phyloP scores from a whole-genome alignment of 2,113 vertebrate genomes.

The Gymnobelideus leadbeateri region DNA sequence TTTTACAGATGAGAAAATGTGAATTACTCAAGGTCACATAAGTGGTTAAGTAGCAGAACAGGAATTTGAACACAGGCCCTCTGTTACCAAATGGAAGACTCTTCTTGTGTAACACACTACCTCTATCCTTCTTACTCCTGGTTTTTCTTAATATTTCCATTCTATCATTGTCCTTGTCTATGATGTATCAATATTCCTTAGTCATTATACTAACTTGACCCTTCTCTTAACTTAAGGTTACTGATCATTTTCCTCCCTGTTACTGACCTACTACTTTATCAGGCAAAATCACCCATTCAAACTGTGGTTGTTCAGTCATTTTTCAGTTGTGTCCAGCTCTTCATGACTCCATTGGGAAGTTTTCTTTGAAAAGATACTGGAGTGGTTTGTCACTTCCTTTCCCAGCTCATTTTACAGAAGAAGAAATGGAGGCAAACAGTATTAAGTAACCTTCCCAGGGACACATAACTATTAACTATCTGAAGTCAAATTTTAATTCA shows the following conservation, averaged over 20 bases:
- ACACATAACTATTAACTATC: no score
- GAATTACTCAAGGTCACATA: background rate
- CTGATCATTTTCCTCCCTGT: background rate
- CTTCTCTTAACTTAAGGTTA: constrained; percentile 4
- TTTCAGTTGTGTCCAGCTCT: background rate
- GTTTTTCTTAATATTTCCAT: background rate
- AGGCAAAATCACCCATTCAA: background rate
- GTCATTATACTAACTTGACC: background rate
- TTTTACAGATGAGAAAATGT: background rate
- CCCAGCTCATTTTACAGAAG: background rate
- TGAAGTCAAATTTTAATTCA: background rate
- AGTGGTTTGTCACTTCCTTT: background rate
- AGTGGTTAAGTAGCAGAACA: background rate
- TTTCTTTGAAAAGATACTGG: background rate
- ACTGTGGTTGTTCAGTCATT: background rate
- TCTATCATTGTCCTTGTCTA: background rate
- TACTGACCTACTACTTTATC: constrained; percentile 1
- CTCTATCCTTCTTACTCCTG: background rate
- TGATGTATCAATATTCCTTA: background rate
- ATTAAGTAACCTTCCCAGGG: background rate
- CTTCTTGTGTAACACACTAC: background rate
- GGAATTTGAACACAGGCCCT: background rate
- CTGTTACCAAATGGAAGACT: background rate
- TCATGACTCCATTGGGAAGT: background rate
- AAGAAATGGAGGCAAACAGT: background rate